Evolutionary conservation across 2,113 vertebrate genomes (phyloP).

Genomic region (Hippocampus comes): DNA sequence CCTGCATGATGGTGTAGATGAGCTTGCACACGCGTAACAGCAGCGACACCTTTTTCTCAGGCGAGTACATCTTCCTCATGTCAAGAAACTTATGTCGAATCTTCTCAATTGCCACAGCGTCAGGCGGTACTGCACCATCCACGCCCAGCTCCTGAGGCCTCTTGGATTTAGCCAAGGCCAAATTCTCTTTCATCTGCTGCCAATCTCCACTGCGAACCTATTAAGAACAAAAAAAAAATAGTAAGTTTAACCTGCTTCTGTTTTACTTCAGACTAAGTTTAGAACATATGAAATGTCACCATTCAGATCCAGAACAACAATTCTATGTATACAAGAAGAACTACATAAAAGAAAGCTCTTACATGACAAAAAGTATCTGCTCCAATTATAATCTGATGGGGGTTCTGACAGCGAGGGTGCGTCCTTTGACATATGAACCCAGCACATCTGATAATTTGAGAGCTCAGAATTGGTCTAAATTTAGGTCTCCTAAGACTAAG

Average conservation of each 20-base stretch:
- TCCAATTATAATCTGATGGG: too few relatives aligned
- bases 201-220: constrained; percentile 80
- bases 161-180: constrained; percentile 83
- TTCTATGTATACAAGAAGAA: not conserved
- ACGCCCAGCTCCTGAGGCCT: constrained; percentile 89
- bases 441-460: too few relatives aligned
- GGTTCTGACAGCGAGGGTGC: too few relatives aligned
- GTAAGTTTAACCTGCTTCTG: not conserved
- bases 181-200: constrained; percentile 89
- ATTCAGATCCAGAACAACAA: not conserved
- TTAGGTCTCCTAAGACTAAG: too few relatives aligned
- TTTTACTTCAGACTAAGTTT: not conserved
- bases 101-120: constrained; percentile 86
- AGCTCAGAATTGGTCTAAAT: too few relatives aligned
- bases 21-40: constrained; percentile 91
- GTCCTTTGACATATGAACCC: too few relatives aligned
- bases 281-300: not conserved
- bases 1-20: constrained; percentile 96
- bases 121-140: constrained; percentile 82
- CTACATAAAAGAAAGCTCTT: not conserved
- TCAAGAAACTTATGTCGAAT: constrained; percentile 89
- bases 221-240: not conserved
- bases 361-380: not conserved
- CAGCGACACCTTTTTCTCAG: constrained; percentile 92
- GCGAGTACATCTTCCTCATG: constrained; percentile 96